Conservation (phyloP, 2,888 invertebrate species). For the Sinodicranocentrus sp. region DNA sequence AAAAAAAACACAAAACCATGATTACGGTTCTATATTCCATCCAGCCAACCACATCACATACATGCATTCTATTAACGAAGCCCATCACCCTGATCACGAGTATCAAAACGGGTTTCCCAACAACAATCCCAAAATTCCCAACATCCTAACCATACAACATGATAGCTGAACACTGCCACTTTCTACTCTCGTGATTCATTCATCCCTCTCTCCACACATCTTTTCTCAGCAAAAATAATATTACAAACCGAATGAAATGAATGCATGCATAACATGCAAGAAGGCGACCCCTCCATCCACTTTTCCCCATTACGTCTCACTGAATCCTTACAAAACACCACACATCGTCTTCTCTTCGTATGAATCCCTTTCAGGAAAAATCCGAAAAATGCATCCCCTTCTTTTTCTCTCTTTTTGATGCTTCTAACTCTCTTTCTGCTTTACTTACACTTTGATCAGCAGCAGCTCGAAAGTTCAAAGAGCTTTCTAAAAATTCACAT, state of each 20-base stretch:
- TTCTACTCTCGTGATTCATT: constrained; percentile 54
- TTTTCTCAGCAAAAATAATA: constrained; percentile 31
- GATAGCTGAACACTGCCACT: constrained; percentile 14
- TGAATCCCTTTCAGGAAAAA: constrained; percentile 48
- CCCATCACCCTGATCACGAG: constrained; percentile 22
- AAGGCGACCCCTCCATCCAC: not conserved
- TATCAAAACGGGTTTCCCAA: constrained; percentile 58
- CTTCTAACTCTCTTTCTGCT: too few relatives aligned
- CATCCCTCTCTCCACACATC: not conserved
- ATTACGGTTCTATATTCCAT: constrained; percentile 70
- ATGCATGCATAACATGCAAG: constrained; percentile 22
- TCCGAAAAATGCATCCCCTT: constrained; percentile 60
- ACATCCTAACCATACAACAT: constrained; percentile 45
- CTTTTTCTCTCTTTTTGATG: too few relatives aligned
- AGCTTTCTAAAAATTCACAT: constrained; percentile 47
- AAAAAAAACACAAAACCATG: constrained; percentile 65
- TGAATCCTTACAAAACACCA: constrained; percentile 56
- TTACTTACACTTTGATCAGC: constrained; percentile 35
- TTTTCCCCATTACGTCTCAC: constrained; percentile 21
- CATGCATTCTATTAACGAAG: constrained; percentile 13
- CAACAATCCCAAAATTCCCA: constrained; percentile 60
- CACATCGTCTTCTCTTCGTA: constrained; percentile 10
- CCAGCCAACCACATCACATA: constrained; percentile 67
- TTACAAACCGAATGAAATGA: constrained; percentile 26
- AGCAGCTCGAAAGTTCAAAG: constrained; percentile 3